These are phyloP conservation scores for Ammodytes dubius DNA, from an alignment of 2,113 vertebrate genomes.

Conservation along the genomic window DNA sequence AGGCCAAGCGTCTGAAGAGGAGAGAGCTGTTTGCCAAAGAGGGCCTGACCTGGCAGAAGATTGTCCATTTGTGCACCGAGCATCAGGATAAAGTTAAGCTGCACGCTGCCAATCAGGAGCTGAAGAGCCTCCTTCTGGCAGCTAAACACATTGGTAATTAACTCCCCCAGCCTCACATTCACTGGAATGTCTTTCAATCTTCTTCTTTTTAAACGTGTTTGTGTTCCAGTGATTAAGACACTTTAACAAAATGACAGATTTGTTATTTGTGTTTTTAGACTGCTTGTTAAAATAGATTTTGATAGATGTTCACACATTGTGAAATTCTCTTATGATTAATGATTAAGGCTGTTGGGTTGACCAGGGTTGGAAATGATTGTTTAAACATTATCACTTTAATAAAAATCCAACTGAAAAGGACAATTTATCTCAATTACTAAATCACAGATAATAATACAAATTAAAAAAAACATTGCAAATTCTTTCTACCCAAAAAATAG, in stretches of 20 bases:
- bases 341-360: background rate
- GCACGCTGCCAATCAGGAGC: conserved; percentile 86
- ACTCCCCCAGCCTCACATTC: conserved; percentile 49
- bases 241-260: background rate
- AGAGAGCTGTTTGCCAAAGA: conserved; percentile 87
- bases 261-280: background rate
- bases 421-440: background rate
- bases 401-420: background rate
- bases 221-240: conserved; percentile 12
- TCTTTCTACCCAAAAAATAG: background rate
- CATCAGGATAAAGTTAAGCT: conserved; percentile 88
- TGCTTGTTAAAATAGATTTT: background rate
- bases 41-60: conserved; percentile 93
- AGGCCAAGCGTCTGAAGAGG: conserved; percentile 92
- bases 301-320: background rate
- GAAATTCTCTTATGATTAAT: background rate
- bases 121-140: conserved; percentile 91
- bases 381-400: background rate
- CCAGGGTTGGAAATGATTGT: background rate
- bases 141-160: conserved; percentile 94
- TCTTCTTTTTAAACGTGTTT: conserved; percentile 5
- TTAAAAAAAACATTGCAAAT: background rate
- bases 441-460: no score
- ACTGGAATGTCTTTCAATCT: conserved; percentile 12
- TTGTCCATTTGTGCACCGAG: conserved; percentile 90